Evolutionary conservation across 1,140 invertebrate species (phyloP), one percentile per base, ranked within the genome.

Genomic region (Calliphora vicina): DNA sequence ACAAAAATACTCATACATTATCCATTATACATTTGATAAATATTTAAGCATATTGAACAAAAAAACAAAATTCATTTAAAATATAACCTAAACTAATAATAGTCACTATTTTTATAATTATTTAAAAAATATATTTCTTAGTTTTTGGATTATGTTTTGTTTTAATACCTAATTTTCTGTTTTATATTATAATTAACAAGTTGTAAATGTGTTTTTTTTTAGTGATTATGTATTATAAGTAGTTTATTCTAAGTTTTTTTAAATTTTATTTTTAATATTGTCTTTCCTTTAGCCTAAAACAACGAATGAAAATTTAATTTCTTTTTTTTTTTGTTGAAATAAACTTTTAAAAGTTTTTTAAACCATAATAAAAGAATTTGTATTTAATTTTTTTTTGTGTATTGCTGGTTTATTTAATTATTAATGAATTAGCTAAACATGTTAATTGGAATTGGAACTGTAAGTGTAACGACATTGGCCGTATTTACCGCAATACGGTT

Each of bases 41-140:
- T 78, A 78, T 78, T 78, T 78, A 78, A 78, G 74, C 74, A 78
- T 76, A 45, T 78, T 35, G n/a, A n/a, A 35, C 35, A 35, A 35
- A 35, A 35, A 35, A 35, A 23, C 25, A 45, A 25, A 76, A n/a
- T 43, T 43, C 8, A 25, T 43, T 45, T 23, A 45, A 78, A 5
- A 76, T 42, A n/a, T 74, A 35, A 78, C 25, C 25, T 23, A 20
- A 20, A 23, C 20, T 43, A 43, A 43, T 5, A 78, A 78, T 25
- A 67, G 61, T 67, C 61, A 67, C 61, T 67, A 76, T 76, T 76
- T 76, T 76, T 78, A 78, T 78, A 43, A 43, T 29, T 25, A 78
- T 43, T 78, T 43, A 78, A 78, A 78, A 76, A 12, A 76, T 17
- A 45, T 25, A 45, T 20, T 23, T 8, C 45, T 20, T 23, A 78